Evolutionary conservation across 2,113 vertebrate genomes (phyloP), one percentile per base, ranked within the genome.

Genomic region (Athene cunicularia): DNA sequence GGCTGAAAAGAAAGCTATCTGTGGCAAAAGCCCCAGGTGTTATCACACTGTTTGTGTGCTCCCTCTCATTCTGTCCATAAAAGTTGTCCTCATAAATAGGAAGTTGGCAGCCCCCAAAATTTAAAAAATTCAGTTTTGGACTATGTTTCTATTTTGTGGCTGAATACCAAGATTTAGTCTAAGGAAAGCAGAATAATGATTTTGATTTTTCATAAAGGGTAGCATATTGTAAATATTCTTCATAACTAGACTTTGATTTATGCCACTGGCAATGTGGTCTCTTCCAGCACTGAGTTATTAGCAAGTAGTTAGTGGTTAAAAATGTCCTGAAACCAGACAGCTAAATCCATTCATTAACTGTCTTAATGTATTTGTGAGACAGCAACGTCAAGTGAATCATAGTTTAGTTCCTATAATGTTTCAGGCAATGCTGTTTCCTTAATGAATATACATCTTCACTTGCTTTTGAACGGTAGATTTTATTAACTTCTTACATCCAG

Each of bases 231-330:
- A 92, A 79, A 33, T 63, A 86, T 55, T 74, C 63, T 79, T 96
- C 49, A 49, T 88, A 90, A 95, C 86, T 74, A 72, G 72, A 47
- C 28, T 84, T 94, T 50, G 82, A 82, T 94, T 93, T 79, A 84
- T 94, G 53, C 30, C 56, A 71, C 47, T 6, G 21, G 80, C 75
- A 95, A 76, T 52, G n/a, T 58, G 74, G 55, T 93, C 33, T 64
- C 53, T 77, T 87, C 84, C 55, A 91, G 75, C 12, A 77, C 21
- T 66, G 72, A 90, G 62, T 90, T 86, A 86, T 60, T 53, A 94
- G 47, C n/a, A 95, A 95, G 82, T 35, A 90, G 59, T 92, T 84
- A 80, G 64, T 86, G 32, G 76, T 85, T 95, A 82, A 91, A 91
- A 93, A 77, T 88, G 26, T 75, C 84, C 84, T 86, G 73, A 90